Percentiles rank a stretch among this genome's conserved stretches.
Conservation (phyloP, 2,888 invertebrate genomes). For the Lingula anatina region DNA sequence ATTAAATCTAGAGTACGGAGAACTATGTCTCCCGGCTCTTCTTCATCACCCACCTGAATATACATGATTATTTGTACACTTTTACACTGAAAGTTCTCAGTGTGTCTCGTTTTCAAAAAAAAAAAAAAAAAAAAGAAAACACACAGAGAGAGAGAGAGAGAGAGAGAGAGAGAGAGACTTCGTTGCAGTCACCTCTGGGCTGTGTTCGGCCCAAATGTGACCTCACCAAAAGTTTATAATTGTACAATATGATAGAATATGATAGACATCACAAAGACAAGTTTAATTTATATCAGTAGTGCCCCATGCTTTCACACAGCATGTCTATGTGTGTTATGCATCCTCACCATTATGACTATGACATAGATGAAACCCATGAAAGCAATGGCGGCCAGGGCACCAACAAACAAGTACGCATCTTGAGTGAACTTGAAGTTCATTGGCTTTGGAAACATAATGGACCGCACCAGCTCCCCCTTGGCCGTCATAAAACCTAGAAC, state of each 20-base stretch:
- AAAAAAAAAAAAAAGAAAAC: too few relatives aligned
- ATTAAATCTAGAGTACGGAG: constrained; percentile 48
- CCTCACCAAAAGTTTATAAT: too few relatives aligned
- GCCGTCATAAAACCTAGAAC: constrained; percentile 74
- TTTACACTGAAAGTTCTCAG: background rate
- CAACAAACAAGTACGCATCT: constrained; percentile 75
- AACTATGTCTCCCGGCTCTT: constrained; percentile 25
- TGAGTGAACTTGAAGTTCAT: constrained; percentile 92
- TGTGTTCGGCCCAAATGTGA: too few relatives aligned
- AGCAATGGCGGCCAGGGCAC: constrained; percentile 73
- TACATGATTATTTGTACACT: background rate
- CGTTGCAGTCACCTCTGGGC: too few relatives aligned
- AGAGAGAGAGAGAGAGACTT: too few relatives aligned
- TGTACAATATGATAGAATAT: too few relatives aligned
- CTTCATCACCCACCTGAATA: constrained; percentile 17
- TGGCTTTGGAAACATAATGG: constrained; percentile 91
- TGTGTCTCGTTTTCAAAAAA: too few relatives aligned
- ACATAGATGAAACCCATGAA: constrained; percentile 79
- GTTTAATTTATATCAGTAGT: too few relatives aligned
- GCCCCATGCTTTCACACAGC: background rate
- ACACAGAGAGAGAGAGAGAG: too few relatives aligned
- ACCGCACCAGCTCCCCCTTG: constrained; percentile 83
- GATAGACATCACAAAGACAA: too few relatives aligned
- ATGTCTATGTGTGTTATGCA: background rate
- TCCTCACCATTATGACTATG: constrained; percentile 71